Evolutionary conservation across 1,140 invertebrate species (phyloP).

Genomic region (Cepaea nemoralis): DNA sequence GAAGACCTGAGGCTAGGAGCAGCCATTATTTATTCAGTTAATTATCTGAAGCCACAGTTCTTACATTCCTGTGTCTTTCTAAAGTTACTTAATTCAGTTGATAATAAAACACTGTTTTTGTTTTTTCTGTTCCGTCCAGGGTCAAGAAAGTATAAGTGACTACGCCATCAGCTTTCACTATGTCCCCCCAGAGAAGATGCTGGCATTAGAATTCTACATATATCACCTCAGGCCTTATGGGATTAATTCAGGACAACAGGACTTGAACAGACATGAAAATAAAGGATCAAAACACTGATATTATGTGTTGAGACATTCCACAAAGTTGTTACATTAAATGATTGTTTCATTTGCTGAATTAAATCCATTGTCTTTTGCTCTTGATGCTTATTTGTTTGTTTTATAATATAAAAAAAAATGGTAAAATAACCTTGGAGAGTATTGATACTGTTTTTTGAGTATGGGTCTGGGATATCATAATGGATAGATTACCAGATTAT

Average conservation of each 20-base stretch:
- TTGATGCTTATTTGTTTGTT: background rate
- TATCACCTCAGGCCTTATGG: constrained; percentile 58
- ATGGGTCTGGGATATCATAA: no score
- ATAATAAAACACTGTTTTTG: background rate
- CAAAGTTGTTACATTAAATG: background rate
- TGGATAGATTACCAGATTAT: no score
- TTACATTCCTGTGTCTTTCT: no score
- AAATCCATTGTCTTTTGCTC: background rate
- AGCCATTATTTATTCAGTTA: no score
- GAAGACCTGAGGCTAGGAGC: no score
- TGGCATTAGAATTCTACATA: constrained; percentile 54
- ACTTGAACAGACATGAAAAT: constrained; percentile 44
- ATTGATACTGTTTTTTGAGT: no score
- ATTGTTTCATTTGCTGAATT: background rate
- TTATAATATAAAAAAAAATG: no score
- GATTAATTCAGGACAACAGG: constrained; percentile 47
- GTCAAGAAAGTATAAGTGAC: constrained; percentile 87
- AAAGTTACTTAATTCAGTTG: background rate
- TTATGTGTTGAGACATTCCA: background rate
- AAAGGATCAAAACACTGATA: background rate
- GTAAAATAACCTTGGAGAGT: no score
- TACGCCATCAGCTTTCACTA: constrained; percentile 97
- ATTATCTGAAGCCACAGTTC: no score
- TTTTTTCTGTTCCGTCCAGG: constrained; percentile 15
- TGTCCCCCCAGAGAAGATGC: constrained; percentile 82